phyloP scores from a whole-genome alignment of 2,888 invertebrate species.

The Selenia dentaria region DNA sequence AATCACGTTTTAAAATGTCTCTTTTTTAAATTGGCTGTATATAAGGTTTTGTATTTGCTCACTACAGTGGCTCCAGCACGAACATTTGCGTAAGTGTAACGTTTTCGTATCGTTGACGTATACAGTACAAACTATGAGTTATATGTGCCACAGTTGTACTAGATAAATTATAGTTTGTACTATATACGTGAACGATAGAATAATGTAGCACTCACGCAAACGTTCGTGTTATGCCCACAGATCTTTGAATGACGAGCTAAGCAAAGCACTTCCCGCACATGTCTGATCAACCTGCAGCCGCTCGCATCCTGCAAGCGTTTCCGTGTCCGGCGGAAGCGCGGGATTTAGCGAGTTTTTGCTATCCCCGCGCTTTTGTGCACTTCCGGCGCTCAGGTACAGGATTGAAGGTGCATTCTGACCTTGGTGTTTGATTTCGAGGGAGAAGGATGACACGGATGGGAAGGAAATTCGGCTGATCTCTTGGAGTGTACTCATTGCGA shows the following conservation, averaged over 20 bases:
- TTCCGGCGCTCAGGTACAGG: conserved; percentile 64
- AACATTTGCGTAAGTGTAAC: too few species aligned
- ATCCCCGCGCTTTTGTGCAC: conserved; percentile 53
- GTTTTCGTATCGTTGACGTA: too few species aligned
- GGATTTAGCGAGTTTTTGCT: conserved; percentile 72
- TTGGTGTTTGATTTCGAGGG: conserved; percentile 63
- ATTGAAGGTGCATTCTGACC: conserved; percentile 77
- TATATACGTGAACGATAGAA: too few species aligned
- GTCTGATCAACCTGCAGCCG: conserved; percentile 31
- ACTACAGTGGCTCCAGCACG: too few species aligned
- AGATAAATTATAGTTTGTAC: too few species aligned
- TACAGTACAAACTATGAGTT: too few species aligned
- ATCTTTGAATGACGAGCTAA: conserved; percentile 5
- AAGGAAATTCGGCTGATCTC: conserved; percentile 17
- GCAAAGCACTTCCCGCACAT: conserved; percentile 30
- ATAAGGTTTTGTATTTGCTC: too few species aligned
- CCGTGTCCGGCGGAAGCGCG: conserved; percentile 73
- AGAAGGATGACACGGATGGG: conserved; percentile 34
- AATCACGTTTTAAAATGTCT: conserved; percentile 4
- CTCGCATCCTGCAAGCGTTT: conserved; percentile 39
- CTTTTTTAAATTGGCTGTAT: too few species aligned
- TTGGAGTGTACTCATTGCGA: not conserved
- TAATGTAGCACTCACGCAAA: too few species aligned
- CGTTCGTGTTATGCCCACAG: too few species aligned
- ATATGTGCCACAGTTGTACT: too few species aligned